Conservation (phyloP, 2,797 vertebrate genomes). For the Halcyon leucocephala region DNA sequence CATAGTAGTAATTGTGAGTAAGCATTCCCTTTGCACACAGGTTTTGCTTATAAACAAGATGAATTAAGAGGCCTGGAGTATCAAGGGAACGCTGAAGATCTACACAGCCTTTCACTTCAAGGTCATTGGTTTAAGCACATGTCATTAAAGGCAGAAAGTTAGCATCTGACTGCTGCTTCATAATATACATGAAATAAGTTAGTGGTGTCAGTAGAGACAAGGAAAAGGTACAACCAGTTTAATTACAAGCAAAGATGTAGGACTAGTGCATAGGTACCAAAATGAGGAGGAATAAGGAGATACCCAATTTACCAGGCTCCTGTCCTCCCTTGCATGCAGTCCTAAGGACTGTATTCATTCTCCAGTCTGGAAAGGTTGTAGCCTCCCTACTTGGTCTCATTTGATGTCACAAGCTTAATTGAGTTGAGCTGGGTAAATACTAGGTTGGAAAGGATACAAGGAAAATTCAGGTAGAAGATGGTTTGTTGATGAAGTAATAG, state of each 20-base stretch:
- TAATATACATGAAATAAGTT: background rate
- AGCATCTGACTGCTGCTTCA: background rate
- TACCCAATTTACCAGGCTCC: background rate
- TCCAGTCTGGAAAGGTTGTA: background rate
- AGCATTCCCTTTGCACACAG: background rate
- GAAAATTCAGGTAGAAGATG: background rate
- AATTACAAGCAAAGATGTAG: background rate
- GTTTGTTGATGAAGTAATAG: background rate
- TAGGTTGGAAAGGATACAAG: background rate
- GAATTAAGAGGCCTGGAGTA: background rate
- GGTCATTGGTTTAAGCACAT: conserved; percentile 24
- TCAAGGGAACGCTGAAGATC: background rate
- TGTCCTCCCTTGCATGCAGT: background rate
- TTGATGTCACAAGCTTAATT: background rate
- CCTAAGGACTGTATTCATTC: background rate
- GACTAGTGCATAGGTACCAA: background rate
- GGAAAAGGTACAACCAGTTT: background rate
- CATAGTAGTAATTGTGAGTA: background rate
- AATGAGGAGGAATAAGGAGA: background rate
- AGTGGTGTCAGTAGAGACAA: background rate
- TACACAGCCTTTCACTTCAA: conserved; percentile 7
- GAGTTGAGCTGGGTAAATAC: background rate
- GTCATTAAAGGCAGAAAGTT: conserved; percentile 3
- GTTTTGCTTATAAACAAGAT: conserved; percentile 16
- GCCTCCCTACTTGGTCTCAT: background rate